Evolutionary conservation across 2,797 vertebrate species (phyloP).

Genomic region (Syngnathus acus): DNA sequence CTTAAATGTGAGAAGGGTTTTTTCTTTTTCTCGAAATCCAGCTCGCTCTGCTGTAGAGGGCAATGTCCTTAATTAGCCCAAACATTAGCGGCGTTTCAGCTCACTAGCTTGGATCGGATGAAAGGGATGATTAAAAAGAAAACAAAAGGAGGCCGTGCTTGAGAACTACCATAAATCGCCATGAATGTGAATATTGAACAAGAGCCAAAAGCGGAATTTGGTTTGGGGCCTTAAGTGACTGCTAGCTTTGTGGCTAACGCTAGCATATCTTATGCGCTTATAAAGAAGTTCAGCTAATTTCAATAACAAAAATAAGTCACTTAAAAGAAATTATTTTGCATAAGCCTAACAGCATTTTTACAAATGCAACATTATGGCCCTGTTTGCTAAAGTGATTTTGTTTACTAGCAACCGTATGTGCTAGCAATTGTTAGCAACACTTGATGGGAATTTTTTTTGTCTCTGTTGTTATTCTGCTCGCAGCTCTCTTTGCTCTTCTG

Average conservation of each 20-base stretch:
- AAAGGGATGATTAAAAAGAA: conserved; percentile 12
- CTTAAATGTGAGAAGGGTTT: conserved; percentile 22
- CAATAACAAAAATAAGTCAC: not conserved
- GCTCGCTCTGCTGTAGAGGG: conserved; percentile 12
- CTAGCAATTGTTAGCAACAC: not conserved
- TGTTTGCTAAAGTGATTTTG: not conserved
- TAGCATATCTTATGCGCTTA: not conserved
- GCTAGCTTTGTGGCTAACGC: not conserved
- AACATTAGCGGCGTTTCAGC: conserved; percentile 45
- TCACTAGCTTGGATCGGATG: conserved; percentile 33
- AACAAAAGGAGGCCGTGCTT: not conserved
- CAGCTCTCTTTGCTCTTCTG: conserved; percentile 7
- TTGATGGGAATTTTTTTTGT: not conserved
- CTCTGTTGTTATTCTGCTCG: conserved; percentile 3
- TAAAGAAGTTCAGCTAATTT: not conserved
- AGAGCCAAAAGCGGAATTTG: conserved; percentile 2
- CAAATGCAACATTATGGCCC: not conserved
- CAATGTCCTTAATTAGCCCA: conserved; percentile 52
- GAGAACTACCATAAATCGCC: not conserved
- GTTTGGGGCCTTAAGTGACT: not conserved
- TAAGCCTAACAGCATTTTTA: not conserved
- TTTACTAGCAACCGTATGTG: not conserved
- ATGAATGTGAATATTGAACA: conserved; percentile 28
- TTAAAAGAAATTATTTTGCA: not conserved
- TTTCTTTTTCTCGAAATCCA: conserved; percentile 17